Percentiles rank a stretch among this genome's conserved stretches.
Evolutionary conservation across 2,888 invertebrate genomes (phyloP).

Genomic region (Serripes groenlandicus): DNA sequence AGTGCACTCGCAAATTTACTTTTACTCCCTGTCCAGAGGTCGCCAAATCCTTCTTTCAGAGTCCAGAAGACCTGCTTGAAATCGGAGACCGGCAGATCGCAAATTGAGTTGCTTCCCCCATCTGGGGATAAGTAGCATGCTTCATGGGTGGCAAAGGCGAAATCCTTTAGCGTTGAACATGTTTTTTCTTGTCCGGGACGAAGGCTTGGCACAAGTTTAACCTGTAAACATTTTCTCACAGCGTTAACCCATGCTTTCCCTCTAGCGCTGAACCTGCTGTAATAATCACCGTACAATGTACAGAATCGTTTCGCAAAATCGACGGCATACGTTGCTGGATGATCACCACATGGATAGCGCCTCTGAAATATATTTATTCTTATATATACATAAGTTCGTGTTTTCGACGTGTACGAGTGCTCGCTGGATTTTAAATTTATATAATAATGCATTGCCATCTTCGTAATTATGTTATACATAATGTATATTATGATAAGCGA

Average conservation of each 20-base stretch:
- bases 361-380: conserved; percentile 22
- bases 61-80: not conserved
- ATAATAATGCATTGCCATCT: too few species aligned
- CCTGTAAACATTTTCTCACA: conserved; percentile 58
- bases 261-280: conserved; percentile 12
- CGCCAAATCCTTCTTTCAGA: not conserved
- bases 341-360: conserved; percentile 33
- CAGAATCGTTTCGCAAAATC: conserved; percentile 57
- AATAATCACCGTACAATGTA: conserved; percentile 33
- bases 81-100: not conserved
- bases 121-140: conserved; percentile 43
- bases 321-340: conserved; percentile 35
- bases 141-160: conserved; percentile 34
- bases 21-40: not conserved
- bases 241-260: conserved; percentile 55
- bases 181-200: conserved; percentile 25
- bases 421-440: too few species aligned
- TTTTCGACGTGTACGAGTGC: too few species aligned
- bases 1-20: not conserved
- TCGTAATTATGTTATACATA: too few species aligned
- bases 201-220: conserved; percentile 47
- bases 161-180: conserved; percentile 35
- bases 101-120: conserved; percentile 25
- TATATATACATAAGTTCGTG: too few species aligned
- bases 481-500: too few species aligned